phyloP scores from a whole-genome alignment of 2,888 invertebrate genomes.

The Pardosa pseudoannulata region DNA sequence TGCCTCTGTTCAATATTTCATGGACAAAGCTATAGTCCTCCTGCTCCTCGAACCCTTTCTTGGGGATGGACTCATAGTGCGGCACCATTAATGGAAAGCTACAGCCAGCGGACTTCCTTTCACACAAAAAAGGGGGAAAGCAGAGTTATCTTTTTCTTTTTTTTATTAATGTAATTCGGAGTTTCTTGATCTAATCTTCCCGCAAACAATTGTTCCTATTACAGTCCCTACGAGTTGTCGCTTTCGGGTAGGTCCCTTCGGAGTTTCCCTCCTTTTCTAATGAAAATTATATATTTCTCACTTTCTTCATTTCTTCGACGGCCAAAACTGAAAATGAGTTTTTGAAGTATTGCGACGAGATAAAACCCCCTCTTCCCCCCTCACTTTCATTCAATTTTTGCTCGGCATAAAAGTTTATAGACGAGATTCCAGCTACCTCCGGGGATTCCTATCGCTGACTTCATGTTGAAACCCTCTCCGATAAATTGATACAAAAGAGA shows the following conservation, averaged over 20 bases:
- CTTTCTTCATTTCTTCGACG: neutral
- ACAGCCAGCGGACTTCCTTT: constrained; percentile 1
- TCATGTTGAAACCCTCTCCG: neutral
- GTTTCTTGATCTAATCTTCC: constrained; percentile 5
- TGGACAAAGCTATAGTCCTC: constrained; percentile 8
- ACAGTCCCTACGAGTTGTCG: neutral
- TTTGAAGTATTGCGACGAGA: constrained; percentile 9
- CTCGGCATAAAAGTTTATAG: constrained; percentile 4
- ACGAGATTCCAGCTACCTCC: neutral
- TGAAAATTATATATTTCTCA: constrained; percentile 4
- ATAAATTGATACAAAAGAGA: neutral
- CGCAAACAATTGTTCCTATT: constrained; percentile 3
- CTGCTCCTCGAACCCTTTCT: constrained; percentile 46
- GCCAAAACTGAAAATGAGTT: constrained; percentile 12
- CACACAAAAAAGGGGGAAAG: neutral
- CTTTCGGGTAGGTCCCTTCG: neutral
- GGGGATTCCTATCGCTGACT: neutral
- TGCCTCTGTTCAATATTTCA: constrained; percentile 64
- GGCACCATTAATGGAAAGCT: constrained; percentile 44
- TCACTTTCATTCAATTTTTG: constrained; percentile 1
- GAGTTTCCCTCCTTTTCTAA: constrained; percentile 7
- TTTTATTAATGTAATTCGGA: neutral
- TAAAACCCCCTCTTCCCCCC: neutral
- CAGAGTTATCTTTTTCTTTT: constrained; percentile 4
- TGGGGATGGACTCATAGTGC: constrained; percentile 29